Percentiles rank a stretch among this genome's conserved stretches.
These are phyloP conservation scores for Megalurothrips usitatus DNA, from an alignment of 2,888 invertebrate species.

Conservation along the genomic window DNA sequence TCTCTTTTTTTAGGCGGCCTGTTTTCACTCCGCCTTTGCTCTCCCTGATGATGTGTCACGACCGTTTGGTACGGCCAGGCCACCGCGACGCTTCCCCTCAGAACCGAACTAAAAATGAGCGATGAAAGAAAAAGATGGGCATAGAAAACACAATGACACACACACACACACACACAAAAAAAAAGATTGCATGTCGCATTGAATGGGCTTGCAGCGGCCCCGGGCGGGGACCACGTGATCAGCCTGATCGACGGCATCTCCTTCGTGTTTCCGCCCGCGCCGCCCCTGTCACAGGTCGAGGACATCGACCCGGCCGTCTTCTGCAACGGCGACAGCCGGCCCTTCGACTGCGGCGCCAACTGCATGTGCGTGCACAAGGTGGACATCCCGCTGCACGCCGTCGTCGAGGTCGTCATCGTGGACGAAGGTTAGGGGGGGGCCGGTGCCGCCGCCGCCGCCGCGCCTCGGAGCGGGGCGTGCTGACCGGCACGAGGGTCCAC, in stretches of 20 bases:
- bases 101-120: too few relatives aligned
- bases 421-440: slow-evolving; percentile 62
- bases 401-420: slow-evolving; percentile 81
- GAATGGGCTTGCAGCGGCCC: slow-evolving; percentile 57
- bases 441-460: too few relatives aligned
- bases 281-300: slow-evolving; percentile 72
- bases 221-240: slow-evolving; percentile 66
- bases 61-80: too few relatives aligned
- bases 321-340: slow-evolving; percentile 74
- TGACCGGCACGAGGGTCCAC: too few relatives aligned
- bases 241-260: slow-evolving; percentile 78
- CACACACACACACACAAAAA: neutral
- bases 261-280: slow-evolving; percentile 66
- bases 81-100: too few relatives aligned
- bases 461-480: too few relatives aligned
- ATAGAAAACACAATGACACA: too few relatives aligned
- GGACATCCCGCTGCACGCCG: slow-evolving; percentile 73
- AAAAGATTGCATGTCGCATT: slow-evolving; percentile 34
- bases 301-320: slow-evolving; percentile 68
- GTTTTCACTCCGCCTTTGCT: too few relatives aligned
- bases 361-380: slow-evolving; percentile 83
- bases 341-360: slow-evolving; percentile 65
- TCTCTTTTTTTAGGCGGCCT: too few relatives aligned
- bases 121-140: too few relatives aligned
- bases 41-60: too few relatives aligned